Evolutionary conservation across 2,888 invertebrate species (phyloP).

Genomic region (Synanthedon andrenaeformis): DNA sequence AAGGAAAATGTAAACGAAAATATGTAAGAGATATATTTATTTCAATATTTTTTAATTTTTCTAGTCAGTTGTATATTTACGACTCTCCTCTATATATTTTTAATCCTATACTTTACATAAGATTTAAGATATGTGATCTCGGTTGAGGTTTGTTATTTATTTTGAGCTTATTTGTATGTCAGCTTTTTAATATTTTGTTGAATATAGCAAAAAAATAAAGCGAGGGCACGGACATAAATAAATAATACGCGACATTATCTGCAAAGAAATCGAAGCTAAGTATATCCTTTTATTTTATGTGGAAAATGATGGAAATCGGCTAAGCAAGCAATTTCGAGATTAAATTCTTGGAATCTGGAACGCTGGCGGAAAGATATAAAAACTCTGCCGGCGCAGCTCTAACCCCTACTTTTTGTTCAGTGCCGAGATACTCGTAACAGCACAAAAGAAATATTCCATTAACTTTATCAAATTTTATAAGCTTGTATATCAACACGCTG

Average conservation of each 20-base stretch:
- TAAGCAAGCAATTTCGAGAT: slow-evolving; percentile 59
- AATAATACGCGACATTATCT: not conserved
- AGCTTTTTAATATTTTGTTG: not conserved
- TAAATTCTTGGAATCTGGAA: slow-evolving; percentile 55
- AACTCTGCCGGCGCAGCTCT: slow-evolving; percentile 26
- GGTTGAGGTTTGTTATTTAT: not conserved
- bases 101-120: no score
- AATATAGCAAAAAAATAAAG: not conserved
- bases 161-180: not conserved
- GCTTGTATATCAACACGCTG: no score
- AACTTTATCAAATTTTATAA: not conserved
- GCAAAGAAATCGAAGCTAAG: not conserved
- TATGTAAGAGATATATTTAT: no score
- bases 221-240: not conserved
- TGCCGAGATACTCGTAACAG: no score
- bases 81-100: no score
- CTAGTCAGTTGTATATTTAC: no score
- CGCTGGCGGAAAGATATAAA: slow-evolving; percentile 35
- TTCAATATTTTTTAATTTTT: no score
- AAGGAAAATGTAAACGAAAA: no score
- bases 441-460: not conserved
- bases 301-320: slow-evolving; percentile 37
- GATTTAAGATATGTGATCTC: no score
- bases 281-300: slow-evolving; percentile 29
- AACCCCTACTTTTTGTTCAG: slow-evolving; percentile 17